Evolutionary conservation across 2,797 vertebrate species (phyloP).

Genomic region (Xerus rutilus): DNA sequence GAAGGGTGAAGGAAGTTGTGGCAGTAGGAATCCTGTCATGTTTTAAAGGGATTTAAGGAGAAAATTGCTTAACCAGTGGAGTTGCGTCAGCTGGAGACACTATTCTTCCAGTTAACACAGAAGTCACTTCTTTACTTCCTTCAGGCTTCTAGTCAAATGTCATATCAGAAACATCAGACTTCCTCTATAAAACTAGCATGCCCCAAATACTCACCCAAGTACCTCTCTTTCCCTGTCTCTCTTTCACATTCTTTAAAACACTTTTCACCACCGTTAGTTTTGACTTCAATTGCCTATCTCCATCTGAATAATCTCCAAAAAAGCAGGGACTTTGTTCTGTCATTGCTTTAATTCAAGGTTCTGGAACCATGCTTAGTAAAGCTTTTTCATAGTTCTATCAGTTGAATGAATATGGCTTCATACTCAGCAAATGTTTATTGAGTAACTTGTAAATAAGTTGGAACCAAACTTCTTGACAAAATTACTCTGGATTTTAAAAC

Average conservation of each 20-base stretch:
- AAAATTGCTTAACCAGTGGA: neutral
- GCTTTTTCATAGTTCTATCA: neutral
- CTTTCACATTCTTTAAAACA: neutral
- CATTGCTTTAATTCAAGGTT: neutral
- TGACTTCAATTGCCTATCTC: neutral
- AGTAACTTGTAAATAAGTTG: neutral
- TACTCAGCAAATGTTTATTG: neutral
- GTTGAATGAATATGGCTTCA: neutral
- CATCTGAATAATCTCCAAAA: neutral
- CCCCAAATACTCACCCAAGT: too few species aligned
- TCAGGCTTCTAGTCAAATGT: neutral
- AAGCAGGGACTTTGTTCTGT: neutral
- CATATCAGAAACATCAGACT: neutral
- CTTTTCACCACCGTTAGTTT: neutral
- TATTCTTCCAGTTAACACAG: neutral
- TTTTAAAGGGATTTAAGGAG: neutral
- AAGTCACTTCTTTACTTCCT: neutral
- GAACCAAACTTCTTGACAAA: neutral
- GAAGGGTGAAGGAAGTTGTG: neutral
- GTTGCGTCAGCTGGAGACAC: neutral
- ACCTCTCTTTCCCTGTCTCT: neutral
- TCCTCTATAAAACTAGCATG: neutral
- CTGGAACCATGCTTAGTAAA: neutral
- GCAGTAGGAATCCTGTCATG: neutral
- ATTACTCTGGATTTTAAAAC: neutral